phyloP scores from a whole-genome alignment of 2,113 vertebrate genomes.

The Menura novaehollandiae region DNA sequence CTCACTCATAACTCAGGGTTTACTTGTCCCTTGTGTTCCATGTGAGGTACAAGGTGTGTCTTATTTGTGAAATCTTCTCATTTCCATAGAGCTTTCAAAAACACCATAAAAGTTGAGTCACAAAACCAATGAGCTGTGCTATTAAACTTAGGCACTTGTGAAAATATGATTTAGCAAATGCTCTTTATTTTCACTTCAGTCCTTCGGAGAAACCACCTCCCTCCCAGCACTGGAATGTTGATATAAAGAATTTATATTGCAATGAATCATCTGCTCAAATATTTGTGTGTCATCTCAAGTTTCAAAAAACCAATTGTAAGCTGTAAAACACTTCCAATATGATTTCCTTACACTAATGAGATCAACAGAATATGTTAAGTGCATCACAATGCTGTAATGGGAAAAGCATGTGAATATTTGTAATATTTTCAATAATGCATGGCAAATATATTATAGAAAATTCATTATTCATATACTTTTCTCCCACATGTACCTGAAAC shows the following conservation, averaged over 20 bases:
- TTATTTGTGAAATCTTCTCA: neutral
- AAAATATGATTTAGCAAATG: neutral
- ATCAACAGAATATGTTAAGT: slow-evolving; percentile 25
- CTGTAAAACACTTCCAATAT: neutral
- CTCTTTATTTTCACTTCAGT: neutral
- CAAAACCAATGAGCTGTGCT: neutral
- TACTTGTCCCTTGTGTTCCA: neutral
- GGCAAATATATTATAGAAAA: slow-evolving; percentile 52
- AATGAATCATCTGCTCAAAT: slow-evolving; percentile 2
- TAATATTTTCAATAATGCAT: slow-evolving; percentile 64
- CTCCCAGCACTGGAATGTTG: neutral
- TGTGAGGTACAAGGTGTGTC: neutral
- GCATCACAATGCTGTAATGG: slow-evolving; percentile 21
- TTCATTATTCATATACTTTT: slow-evolving; percentile 58
- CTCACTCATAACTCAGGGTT: neutral
- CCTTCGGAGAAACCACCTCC: neutral
- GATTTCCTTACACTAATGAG: neutral
- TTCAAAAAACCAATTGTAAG: neutral
- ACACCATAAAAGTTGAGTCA: neutral
- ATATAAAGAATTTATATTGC: neutral
- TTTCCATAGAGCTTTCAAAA: neutral
- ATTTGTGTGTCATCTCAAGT: neutral
- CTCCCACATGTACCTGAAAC: slow-evolving; percentile 48
- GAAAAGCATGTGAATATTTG: slow-evolving; percentile 47
- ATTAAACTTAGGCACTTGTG: neutral